Evolutionary conservation across 2,888 invertebrate genomes (phyloP), one percentile per base, ranked within the genome.

Genomic region (Timema podura): DNA sequence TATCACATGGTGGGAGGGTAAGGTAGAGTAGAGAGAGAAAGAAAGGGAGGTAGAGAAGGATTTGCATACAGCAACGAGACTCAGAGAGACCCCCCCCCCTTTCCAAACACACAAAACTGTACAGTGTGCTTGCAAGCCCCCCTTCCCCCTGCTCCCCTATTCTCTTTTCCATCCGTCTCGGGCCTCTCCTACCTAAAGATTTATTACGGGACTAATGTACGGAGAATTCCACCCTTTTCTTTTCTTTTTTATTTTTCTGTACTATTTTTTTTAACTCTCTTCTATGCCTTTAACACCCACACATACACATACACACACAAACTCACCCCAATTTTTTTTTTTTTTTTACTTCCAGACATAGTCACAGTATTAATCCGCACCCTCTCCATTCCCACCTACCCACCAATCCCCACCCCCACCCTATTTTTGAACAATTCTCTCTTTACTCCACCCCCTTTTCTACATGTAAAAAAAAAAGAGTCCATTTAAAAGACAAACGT

Each of bases 161-260:
- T 72, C 71, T 68, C 68, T 45, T 57, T 61, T 15, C 47, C 30
- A n/a, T 48, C 48, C 45, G 16, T 45, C 48, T 44, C 44, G 30
- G 59, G 30, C 59, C 64, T 48, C 48, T 68, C 61, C 68, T 61
- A 64, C 65, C 71, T 46, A 68, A 78, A 81, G 81, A 82, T 82
- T 82, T 82, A 82, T 81, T 79, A 80, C 80, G 76, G 75, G 79
- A 79, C 81, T 81, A 82, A 82, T 81, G 79, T 79, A 77, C 73
- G 74, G 73, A 73, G 70, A 76, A 76, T 77, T 76, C 76, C 74
- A 61, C 67, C 68, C 69, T 69, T 64, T 57, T 65, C 48, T 59
- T 65, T 48, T 64, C 59, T 15, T 48, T 48, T 45, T 48, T 65
- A 8, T 59, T 7, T 16, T 47, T 51, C n/a, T 61, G 30, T 61